Evolutionary conservation across 2,113 vertebrate genomes (phyloP).

Genomic region (Crotalus tigris): DNA sequence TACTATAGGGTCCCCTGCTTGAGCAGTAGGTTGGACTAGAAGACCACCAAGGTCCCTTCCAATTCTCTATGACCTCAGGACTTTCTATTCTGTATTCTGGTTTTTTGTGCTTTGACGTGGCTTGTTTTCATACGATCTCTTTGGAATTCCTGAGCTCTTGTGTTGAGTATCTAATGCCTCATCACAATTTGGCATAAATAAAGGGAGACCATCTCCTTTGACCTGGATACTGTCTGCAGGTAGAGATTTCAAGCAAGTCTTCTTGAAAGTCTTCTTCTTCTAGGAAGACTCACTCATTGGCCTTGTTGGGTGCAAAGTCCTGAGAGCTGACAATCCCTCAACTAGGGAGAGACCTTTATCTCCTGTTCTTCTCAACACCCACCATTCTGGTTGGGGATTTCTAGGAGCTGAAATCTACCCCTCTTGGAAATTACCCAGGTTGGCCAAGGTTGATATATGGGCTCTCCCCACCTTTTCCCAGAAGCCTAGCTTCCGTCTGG

Average conservation of each 20-base stretch:
- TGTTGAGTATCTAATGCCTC: not conserved
- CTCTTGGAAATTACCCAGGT: not conserved
- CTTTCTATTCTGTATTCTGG: too few species aligned
- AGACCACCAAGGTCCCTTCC: too few species aligned
- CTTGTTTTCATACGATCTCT: not conserved
- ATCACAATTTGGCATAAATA: too few species aligned
- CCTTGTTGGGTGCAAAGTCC: not conserved
- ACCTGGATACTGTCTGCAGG: not conserved
- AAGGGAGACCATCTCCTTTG: not conserved
- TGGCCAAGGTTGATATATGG: not conserved
- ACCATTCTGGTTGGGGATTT: not conserved
- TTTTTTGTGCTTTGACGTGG: too few species aligned
- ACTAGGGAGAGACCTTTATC: not conserved
- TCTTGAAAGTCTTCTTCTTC: not conserved
- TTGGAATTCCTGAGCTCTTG: not conserved
- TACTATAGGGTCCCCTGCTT: too few species aligned
- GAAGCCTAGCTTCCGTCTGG: not conserved
- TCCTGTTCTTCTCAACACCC: not conserved
- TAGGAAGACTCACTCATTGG: not conserved
- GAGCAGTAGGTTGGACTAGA: too few species aligned
- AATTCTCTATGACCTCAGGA: too few species aligned
- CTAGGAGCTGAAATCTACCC: not conserved
- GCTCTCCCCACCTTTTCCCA: constrained; percentile 10
- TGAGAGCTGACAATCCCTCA: not conserved
- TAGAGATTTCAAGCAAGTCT: not conserved